Evolutionary conservation across 1,140 invertebrate genomes (phyloP).

Genomic region (Magallana gigas): DNA sequence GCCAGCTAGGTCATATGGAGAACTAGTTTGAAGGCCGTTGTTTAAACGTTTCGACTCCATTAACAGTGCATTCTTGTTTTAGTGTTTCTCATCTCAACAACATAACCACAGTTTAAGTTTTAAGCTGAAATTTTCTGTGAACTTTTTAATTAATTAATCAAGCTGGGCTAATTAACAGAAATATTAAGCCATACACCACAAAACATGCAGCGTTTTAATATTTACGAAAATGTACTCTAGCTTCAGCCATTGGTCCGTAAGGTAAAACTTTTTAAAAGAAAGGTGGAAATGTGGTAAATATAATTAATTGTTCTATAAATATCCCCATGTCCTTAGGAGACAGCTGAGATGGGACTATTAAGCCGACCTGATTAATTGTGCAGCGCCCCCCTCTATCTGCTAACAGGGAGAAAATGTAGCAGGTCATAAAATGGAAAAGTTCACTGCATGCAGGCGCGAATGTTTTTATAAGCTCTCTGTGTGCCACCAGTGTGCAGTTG

Average conservation of each 20-base stretch:
- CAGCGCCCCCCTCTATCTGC: not conserved
- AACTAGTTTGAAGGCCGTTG: too few relatives aligned
- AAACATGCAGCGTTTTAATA: too few relatives aligned
- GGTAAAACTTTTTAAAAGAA: not conserved
- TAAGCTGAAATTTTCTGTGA: too few relatives aligned
- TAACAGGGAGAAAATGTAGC: not conserved
- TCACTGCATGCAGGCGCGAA: not conserved
- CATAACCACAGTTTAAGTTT: too few relatives aligned
- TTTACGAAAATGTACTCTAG: not conserved
- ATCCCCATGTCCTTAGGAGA: not conserved
- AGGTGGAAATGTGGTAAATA: conserved; percentile 17
- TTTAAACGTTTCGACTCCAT: too few relatives aligned
- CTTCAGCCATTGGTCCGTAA: not conserved
- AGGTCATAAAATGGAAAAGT: conserved; percentile 6
- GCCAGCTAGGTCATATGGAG: too few relatives aligned
- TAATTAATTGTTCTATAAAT: conserved; percentile 28
- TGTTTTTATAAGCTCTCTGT: not conserved
- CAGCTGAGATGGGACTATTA: conserved; percentile 22
- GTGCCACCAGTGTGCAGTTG: not conserved
- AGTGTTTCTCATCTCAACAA: too few relatives aligned
- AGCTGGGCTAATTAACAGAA: too few relatives aligned
- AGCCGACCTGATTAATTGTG: conserved; percentile 12
- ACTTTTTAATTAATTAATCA: too few relatives aligned
- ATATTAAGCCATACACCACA: too few relatives aligned
- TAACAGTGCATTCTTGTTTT: too few relatives aligned